Evolutionary conservation across 1,140 invertebrate species (phyloP).

Genomic region (Ostrea denselamellosa): DNA sequence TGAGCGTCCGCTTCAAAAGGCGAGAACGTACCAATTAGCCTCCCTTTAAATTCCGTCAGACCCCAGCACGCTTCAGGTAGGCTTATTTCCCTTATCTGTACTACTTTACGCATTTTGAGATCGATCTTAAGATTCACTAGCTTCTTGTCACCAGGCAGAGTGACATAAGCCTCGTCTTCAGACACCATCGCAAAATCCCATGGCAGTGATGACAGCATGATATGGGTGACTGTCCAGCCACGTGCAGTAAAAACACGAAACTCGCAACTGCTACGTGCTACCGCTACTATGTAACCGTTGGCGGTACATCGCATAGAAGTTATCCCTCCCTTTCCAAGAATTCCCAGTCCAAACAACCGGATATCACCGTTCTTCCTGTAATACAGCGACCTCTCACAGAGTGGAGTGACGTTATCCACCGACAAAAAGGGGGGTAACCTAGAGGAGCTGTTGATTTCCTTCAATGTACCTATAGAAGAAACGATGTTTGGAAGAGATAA

Average conservation of each 20-base stretch:
- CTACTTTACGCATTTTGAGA: background rate
- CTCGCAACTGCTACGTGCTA: constrained; percentile 12
- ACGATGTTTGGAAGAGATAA: background rate
- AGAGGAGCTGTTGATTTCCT: background rate
- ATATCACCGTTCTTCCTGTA: background rate
- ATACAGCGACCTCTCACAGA: background rate
- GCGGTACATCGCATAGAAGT: background rate
- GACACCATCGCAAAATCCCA: constrained; percentile 34
- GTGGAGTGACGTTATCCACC: background rate
- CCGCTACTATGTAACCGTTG: background rate
- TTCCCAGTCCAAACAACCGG: constrained; percentile 25
- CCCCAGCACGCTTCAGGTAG: constrained; percentile 13
- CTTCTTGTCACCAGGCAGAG: constrained; percentile 11
- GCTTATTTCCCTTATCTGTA: background rate
- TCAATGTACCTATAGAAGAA: background rate
- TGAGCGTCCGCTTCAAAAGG: background rate
- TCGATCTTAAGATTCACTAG: background rate
- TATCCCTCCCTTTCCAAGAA: constrained; percentile 8
- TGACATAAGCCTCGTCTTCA: constrained; percentile 18
- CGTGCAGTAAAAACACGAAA: constrained; percentile 12
- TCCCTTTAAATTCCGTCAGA: background rate
- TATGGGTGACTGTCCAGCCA: constrained; percentile 15
- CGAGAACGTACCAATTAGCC: background rate
- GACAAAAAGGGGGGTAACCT: constrained; percentile 17
- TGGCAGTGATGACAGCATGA: background rate